A percentile compares a stretch with the other conserved stretches of the same genome.
phyloP scores from a whole-genome alignment of 2,113 vertebrate genomes.

The Laticauda laticaudata region DNA sequence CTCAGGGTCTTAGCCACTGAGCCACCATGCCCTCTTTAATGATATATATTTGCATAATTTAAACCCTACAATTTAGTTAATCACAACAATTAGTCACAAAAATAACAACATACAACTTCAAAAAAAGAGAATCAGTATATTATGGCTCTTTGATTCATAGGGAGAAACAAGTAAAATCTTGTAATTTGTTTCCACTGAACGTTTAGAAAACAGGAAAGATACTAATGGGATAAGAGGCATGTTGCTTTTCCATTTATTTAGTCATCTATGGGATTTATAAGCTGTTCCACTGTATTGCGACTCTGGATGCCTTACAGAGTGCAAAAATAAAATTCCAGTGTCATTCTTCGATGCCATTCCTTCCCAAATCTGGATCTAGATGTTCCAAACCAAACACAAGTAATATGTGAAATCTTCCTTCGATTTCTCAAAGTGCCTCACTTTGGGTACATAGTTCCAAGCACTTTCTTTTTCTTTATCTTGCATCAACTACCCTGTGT shows the following conservation, averaged over 20 bases:
- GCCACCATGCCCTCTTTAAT: too few relatives aligned
- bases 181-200: neutral
- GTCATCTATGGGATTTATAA: neutral
- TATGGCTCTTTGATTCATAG: neutral
- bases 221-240: neutral
- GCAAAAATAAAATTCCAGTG: neutral
- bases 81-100: neutral
- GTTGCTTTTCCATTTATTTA: neutral
- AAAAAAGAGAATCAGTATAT: neutral
- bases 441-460: neutral
- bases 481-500: neutral
- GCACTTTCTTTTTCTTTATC: neutral
- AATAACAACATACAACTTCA: neutral
- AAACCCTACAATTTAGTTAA: neutral
- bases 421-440: neutral
- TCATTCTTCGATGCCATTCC: neutral
- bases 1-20: too few relatives aligned
- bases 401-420: too few relatives aligned
- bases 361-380: neutral
- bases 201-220: neutral
- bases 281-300: neutral
- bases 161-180: neutral
- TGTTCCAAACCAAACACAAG: neutral
- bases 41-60: neutral
- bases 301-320: neutral